Percentiles rank a stretch among this genome's conserved stretches.
Conservation (phyloP, 2,797 vertebrate species). For the Microctenopoma stevenorrisi region DNA sequence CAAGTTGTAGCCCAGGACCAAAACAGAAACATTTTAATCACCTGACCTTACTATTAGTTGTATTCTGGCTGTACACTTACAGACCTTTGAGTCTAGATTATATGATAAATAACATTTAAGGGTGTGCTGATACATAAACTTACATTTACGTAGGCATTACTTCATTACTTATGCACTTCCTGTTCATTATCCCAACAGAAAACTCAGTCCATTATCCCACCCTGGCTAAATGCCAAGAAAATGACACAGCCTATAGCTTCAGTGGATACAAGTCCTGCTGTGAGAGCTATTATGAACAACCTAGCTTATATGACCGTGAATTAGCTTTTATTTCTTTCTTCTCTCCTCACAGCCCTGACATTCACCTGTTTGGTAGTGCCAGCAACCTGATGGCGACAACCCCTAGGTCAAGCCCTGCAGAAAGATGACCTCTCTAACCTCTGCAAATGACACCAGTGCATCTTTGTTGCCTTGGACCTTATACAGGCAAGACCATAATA, state of each 20-base stretch:
- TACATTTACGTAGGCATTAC: slow-evolving; percentile 37
- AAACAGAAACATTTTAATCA: slow-evolving; percentile 12
- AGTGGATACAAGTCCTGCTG: not conserved
- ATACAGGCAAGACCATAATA: too few species aligned
- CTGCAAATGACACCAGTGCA: slow-evolving; percentile 25
- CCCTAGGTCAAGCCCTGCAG: slow-evolving; percentile 38
- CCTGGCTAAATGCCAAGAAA: slow-evolving; percentile 24
- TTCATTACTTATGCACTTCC: slow-evolving; percentile 51
- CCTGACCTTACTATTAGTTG: slow-evolving; percentile 13
- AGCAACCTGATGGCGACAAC: slow-evolving; percentile 29
- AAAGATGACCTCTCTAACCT: slow-evolving; percentile 44
- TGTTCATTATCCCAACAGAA: slow-evolving; percentile 24
- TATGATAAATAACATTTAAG: slow-evolving; percentile 23
- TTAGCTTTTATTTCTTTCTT: not conserved
- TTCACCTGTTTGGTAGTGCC: slow-evolving; percentile 40
- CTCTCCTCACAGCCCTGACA: not conserved
- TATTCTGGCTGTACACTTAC: not conserved
- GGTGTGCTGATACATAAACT: slow-evolving; percentile 26
- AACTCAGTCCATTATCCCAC: slow-evolving; percentile 38
- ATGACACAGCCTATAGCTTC: not conserved
- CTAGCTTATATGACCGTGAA: not conserved
- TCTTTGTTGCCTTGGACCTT: not conserved
- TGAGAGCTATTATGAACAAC: not conserved
- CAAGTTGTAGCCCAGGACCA: not conserved
- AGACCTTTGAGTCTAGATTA: not conserved